Evolutionary conservation across 2,888 invertebrate species (phyloP).

Genomic region (Orthosia incerta): DNA sequence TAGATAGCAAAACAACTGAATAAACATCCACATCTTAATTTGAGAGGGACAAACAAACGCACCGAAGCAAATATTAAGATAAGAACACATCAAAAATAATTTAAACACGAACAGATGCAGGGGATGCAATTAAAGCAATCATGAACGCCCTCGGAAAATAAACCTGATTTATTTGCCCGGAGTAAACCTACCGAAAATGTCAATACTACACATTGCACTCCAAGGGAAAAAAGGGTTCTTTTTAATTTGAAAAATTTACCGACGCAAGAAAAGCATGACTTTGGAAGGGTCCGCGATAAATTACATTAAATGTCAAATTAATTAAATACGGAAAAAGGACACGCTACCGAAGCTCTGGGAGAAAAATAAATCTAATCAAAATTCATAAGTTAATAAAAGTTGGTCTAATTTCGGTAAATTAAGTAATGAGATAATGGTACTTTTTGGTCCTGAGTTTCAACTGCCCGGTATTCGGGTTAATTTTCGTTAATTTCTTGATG

Average conservation of each 20-base stretch:
- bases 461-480: slow-evolving; percentile 13
- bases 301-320: slow-evolving; percentile 85
- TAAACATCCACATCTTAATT: slow-evolving; percentile 50
- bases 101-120: slow-evolving; percentile 60
- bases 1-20: slow-evolving; percentile 37
- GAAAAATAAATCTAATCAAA: slow-evolving; percentile 77
- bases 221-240: slow-evolving; percentile 54
- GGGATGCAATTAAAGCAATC: slow-evolving; percentile 62
- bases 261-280: slow-evolving; percentile 52
- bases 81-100: slow-evolving; percentile 62
- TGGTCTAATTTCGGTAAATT: slow-evolving; percentile 63
- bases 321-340: slow-evolving; percentile 79
- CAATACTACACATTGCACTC: slow-evolving; percentile 59
- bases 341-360: slow-evolving; percentile 73
- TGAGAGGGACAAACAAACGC: slow-evolving; percentile 39
- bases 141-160: slow-evolving; percentile 49
- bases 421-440: slow-evolving; percentile 60
- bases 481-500: slow-evolving; percentile 9
- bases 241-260: slow-evolving; percentile 58
- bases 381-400: slow-evolving; percentile 74
- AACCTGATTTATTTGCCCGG: slow-evolving; percentile 58
- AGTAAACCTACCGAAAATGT: slow-evolving; percentile 56
- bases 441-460: slow-evolving; percentile 35
- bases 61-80: slow-evolving; percentile 59
- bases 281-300: slow-evolving; percentile 77